Evolutionary conservation across 2,888 invertebrate species (phyloP).

Genomic region (Pasiphila rectangulata): DNA sequence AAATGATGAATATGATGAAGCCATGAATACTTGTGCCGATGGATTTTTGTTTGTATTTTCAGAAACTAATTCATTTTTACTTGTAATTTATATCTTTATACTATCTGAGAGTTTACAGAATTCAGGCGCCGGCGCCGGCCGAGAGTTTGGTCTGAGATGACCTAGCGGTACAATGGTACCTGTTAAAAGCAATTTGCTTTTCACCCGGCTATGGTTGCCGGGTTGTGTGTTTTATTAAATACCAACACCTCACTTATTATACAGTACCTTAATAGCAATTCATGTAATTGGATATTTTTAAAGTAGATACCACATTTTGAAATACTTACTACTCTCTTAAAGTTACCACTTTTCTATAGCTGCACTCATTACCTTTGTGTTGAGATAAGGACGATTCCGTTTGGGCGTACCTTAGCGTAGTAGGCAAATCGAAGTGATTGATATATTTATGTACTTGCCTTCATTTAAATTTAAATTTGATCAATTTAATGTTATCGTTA

Average conservation of each 20-base stretch:
- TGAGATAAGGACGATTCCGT: background rate
- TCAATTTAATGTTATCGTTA: conserved; percentile 65
- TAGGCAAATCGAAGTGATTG: conserved; percentile 5
- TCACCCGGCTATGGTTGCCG: no score
- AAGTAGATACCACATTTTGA: conserved; percentile 19
- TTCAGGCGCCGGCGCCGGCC: conserved; percentile 38
- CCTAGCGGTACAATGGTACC: no score
- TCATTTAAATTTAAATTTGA: conserved; percentile 21
- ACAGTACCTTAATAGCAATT: conserved; percentile 6
- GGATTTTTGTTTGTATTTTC: conserved; percentile 27
- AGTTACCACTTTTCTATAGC: background rate
- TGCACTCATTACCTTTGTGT: background rate
- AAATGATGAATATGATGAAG: conserved; percentile 44
- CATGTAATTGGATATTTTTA: conserved; percentile 2
- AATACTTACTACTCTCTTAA: conserved; percentile 10
- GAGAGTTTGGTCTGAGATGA: conserved; percentile 40
- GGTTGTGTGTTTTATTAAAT: no score
- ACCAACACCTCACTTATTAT: conserved; percentile 1
- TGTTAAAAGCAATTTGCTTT: no score
- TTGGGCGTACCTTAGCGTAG: conserved; percentile 3
- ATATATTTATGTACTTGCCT: conserved; percentile 10
- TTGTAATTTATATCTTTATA: background rate
- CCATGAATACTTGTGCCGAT: conserved; percentile 29
- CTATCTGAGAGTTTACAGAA: conserved; percentile 3
- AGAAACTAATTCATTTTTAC: conserved; percentile 8